Conservation (phyloP, 2,888 invertebrate genomes). For the Synanthedon vespiformis region DNA sequence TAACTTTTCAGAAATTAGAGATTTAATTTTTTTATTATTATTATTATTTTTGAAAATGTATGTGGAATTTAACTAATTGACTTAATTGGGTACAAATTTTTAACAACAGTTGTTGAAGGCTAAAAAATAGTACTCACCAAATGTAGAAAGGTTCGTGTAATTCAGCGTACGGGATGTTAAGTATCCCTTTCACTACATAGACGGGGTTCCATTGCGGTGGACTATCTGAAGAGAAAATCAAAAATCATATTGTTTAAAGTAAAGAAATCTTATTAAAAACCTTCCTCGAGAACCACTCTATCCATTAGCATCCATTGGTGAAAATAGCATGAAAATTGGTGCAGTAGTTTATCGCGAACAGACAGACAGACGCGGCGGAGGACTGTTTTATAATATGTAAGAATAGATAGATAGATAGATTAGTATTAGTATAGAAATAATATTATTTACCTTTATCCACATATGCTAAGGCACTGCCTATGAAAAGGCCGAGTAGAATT, state of each 20-base stretch:
- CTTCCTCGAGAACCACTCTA: no score
- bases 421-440: neutral
- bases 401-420: no score
- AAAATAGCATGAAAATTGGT: no score
- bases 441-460: constrained; percentile 39
- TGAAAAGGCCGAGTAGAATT: constrained; percentile 28
- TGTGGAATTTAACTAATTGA: no score
- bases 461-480: constrained; percentile 32
- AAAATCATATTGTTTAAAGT: neutral
- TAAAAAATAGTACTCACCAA: constrained; percentile 67
- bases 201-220: constrained; percentile 77
- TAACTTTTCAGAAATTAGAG: no score
- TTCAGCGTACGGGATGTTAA: constrained; percentile 94
- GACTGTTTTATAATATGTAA: no score
- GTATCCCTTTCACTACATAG: constrained; percentile 81
- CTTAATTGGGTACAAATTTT: neutral
- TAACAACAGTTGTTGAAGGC: neutral
- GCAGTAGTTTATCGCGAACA: no score
- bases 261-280: neutral
- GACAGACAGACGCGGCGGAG: neutral
- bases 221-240: constrained; percentile 24
- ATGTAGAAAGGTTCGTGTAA: constrained; percentile 91
- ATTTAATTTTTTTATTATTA: no score
- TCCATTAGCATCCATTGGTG: no score
- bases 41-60: no score